Evolutionary conservation across 1,140 invertebrate genomes (phyloP), one percentile per base, ranked within the genome.

Genomic region (Myzus persicae): DNA sequence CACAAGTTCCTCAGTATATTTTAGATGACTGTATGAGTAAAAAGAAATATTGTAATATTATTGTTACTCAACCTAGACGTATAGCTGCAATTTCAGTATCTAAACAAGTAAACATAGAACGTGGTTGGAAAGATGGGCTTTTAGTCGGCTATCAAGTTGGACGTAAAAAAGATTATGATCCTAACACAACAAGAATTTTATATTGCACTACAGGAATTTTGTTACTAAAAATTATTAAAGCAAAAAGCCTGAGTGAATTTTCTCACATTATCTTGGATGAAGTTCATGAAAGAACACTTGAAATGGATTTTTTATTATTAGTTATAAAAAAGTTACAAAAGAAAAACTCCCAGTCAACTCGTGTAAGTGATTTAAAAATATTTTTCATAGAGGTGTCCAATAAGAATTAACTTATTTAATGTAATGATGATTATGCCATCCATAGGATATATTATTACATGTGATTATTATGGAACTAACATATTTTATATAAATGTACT

Each of bases 251-350:
- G 93, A 94, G 95, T 40, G 95, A 96, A 44, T 97, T 96, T 94
- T 99, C 99, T 2, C 99, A 99, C 95, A 96, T 99, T 87, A 97
- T 99, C 94, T 95, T 99, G 18, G 99, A 99, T 95, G 98, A 99
- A 95, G 97, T 99, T 38, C 99, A 99, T 95, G 99, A 99, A 95
- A 96, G 99, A 40, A 98, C 99, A 94, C 97, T 98, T 95, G 98
- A 99, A 93, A 98, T 98, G 96, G 99, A 97, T 96, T 99, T 99
- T 95, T 95, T 99, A 9, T 95, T 99, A 18, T 96, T 99, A 36
- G 95, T 99, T 26, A 96, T 99, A 1, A 97, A 97, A 93, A 98
- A 97, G 91, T 95, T 99, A 31, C 94, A 99, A n/a, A 96, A 96
- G 81, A 97, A 96, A 1, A 97, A 97, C 94, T 97, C 97, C 0